Conservation (phyloP, 2,797 vertebrate species). For the Sebastes variabilis region DNA sequence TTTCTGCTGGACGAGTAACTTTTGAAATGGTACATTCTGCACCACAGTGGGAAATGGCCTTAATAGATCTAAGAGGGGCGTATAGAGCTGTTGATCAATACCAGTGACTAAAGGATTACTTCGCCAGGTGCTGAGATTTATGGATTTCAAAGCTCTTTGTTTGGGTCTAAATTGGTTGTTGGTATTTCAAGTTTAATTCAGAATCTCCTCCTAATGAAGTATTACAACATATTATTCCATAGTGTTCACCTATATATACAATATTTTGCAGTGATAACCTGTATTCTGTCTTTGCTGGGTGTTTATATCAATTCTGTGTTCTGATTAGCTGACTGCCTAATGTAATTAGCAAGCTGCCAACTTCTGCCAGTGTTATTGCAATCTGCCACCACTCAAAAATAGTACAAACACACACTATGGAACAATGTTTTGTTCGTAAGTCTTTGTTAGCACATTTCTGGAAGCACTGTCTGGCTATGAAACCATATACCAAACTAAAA, state of each 20-base stretch:
- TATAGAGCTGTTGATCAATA: slow-evolving; percentile 43
- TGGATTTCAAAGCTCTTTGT: slow-evolving; percentile 27
- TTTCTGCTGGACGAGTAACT: neutral
- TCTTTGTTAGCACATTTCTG: slow-evolving; percentile 8
- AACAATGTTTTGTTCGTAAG: neutral
- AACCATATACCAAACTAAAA: neutral
- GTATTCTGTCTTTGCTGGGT: neutral
- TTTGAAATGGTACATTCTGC: slow-evolving; percentile 15
- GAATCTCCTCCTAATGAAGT: neutral
- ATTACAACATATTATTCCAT: neutral
- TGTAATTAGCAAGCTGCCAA: slow-evolving; percentile 42
- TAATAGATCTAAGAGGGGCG: slow-evolving; percentile 12
- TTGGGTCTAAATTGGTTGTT: neutral
- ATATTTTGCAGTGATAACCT: neutral
- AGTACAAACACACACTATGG: neutral
- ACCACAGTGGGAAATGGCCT: slow-evolving; percentile 9
- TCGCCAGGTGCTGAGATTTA: slow-evolving; percentile 13
- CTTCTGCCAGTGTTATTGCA: slow-evolving; percentile 19
- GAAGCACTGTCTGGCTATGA: neutral
- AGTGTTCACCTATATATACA: neutral
- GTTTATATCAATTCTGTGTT: slow-evolving; percentile 17
- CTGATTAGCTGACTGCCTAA: slow-evolving; percentile 18
- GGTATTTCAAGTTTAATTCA: slow-evolving; percentile 1
- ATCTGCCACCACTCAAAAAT: slow-evolving; percentile 40
- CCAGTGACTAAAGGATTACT: slow-evolving; percentile 25